A percentile compares a stretch with the other conserved stretches of the same genome.
These are phyloP conservation scores for Hipparchia semele DNA, from an alignment of 2,888 invertebrate genomes.

Conservation along the genomic window DNA sequence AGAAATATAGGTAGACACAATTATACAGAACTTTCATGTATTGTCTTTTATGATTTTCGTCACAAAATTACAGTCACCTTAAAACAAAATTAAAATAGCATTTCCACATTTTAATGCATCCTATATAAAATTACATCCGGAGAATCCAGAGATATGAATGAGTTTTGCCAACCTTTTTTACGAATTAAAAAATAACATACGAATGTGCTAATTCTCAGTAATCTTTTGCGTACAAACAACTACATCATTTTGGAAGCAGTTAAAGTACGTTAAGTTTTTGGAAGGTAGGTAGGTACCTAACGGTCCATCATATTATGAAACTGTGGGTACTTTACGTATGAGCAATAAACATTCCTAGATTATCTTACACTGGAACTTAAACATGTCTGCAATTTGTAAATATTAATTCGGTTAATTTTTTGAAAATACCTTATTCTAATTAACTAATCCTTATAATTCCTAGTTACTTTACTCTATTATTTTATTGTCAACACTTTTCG, in stretches of 20 bases:
- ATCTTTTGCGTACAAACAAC: slow-evolving; percentile 1
- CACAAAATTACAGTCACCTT: too few species aligned
- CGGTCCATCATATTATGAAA: slow-evolving; percentile 25
- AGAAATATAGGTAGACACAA: too few species aligned
- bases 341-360: slow-evolving; percentile 27
- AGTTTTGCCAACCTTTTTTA: background rate
- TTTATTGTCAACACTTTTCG: slow-evolving; percentile 22
- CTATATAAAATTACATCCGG: too few species aligned
- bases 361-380: slow-evolving; percentile 23
- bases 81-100: too few species aligned
- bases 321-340: slow-evolving; percentile 22
- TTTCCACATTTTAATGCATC: too few species aligned
- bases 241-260: background rate
- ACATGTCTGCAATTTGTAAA: slow-evolving; percentile 20
- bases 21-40: too few species aligned
- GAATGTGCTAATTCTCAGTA: background rate
- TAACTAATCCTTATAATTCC: background rate
- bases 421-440: slow-evolving; percentile 1
- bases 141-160: background rate
- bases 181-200: background rate
- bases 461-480: background rate
- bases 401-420: slow-evolving; percentile 3
- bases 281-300: slow-evolving; percentile 22
- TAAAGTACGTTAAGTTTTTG: background rate
- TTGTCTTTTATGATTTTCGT: too few species aligned